phyloP scores from a whole-genome alignment of 2,888 invertebrate species.

The Endomychus coccineus region DNA sequence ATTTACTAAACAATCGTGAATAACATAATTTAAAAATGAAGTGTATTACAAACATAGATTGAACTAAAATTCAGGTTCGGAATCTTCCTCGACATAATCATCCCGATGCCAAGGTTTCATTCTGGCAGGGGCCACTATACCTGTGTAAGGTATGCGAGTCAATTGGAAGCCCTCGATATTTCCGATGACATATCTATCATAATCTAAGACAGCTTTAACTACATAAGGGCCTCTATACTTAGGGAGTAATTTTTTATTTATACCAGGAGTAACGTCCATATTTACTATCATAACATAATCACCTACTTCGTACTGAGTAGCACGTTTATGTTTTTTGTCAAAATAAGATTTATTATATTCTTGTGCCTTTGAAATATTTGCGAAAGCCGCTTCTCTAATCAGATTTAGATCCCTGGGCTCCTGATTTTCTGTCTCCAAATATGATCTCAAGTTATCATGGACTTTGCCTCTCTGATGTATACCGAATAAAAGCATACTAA shows the following conservation, averaged over 20 bases:
- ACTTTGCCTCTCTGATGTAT: too few relatives aligned
- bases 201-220: constrained; percentile 19
- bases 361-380: constrained; percentile 13
- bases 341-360: constrained; percentile 6
- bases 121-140: constrained; percentile 1
- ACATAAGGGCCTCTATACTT: constrained; percentile 24
- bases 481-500: too few relatives aligned
- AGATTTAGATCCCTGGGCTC: too few relatives aligned
- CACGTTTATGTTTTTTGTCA: background rate
- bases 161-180: constrained; percentile 15
- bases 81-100: too few relatives aligned
- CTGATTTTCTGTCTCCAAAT: too few relatives aligned
- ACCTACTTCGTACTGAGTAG: constrained; percentile 9
- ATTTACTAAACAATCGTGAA: too few relatives aligned
- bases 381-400: constrained; percentile 7
- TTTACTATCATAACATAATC: constrained; percentile 24
- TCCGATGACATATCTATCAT: constrained; percentile 21
- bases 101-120: constrained; percentile 7
- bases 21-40: too few relatives aligned
- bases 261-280: constrained; percentile 17
- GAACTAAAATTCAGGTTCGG: too few relatives aligned
- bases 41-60: too few relatives aligned
- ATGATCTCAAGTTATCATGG: too few relatives aligned
- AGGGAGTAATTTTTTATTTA: constrained; percentile 23
- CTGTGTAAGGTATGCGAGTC: constrained; percentile 14